A percentile compares a stretch with the other conserved stretches of the same genome.
These are phyloP conservation scores for Labia minor DNA, from an alignment of 2,888 invertebrate species.

Conservation along the genomic window DNA sequence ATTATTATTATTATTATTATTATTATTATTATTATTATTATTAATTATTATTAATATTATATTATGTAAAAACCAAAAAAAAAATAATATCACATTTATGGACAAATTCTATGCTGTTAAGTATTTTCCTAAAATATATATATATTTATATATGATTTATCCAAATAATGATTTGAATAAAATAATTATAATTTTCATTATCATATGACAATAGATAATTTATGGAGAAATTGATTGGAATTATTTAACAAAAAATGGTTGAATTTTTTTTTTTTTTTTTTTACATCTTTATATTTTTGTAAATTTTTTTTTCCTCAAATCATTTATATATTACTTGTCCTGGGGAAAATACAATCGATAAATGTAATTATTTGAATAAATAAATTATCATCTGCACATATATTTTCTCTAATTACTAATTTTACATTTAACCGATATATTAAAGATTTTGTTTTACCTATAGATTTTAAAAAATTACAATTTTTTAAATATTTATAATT, in stretches of 20 bases:
- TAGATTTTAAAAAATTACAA: too few species aligned
- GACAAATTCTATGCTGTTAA: not conserved
- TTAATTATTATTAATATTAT: not conserved
- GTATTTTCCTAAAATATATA: not conserved
- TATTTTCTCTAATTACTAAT: not conserved
- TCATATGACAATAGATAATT: too few species aligned
- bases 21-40: not conserved
- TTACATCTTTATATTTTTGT: not conserved
- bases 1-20: slow-evolving; percentile 6
- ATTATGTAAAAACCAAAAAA: not conserved
- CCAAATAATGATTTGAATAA: too few species aligned
- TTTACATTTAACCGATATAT: too few species aligned
- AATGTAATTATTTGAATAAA: slow-evolving; percentile 13
- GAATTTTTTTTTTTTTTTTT: not conserved
- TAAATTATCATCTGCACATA: not conserved
- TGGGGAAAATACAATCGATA: not conserved
- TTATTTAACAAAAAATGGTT: not conserved
- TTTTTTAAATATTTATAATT: too few species aligned
- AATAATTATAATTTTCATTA: too few species aligned
- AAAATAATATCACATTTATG: not conserved
- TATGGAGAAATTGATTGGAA: too few species aligned
- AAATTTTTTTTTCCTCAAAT: not conserved
- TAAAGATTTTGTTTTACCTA: too few species aligned
- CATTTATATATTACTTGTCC: too few species aligned
- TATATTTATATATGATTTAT: too few species aligned